Evolutionary conservation across 1,140 invertebrate genomes (phyloP), one percentile per base, ranked within the genome.

Genomic region (Carposina sasakii): DNA sequence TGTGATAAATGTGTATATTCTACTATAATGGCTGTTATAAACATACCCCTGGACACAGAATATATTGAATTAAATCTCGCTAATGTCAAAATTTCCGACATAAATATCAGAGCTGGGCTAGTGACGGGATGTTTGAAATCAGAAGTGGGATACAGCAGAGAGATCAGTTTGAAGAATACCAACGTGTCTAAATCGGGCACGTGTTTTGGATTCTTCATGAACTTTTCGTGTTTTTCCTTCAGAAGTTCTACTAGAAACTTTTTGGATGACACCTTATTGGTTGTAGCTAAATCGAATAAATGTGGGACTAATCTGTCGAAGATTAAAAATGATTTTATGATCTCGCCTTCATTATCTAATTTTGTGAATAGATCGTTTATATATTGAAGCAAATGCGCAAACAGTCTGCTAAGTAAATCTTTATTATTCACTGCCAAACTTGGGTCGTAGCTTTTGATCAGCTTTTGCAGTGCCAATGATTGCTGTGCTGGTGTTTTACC

Each of bases 71-170:
- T 89, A 20, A 94, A 87, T 57, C 81, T 86, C 52, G 88, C 87
- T 60, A 83, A 84, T 3, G 86, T 78, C 52, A 98, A 81, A 54
- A 97, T 92, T 73, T 96, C 90, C 24, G 90, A 88, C 84, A 97
- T 93, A 63, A 97, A 95, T 31, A 95, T 82, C 41, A 94, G 85
- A 63, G 91, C 89, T 33, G 95, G 95, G 8, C 94, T 96, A 21
- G 91, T 90, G n/a, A 97, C 87, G 1, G 90, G 90, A 87, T 98
- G 96, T 21, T 90, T 85, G 68, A 94, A 96, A 83, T 98, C 96
- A 0, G 95, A 97, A 1, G 94, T 92, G 12, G 95, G 92, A 77
- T 94, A 98, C 23, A 97, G 64, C 12, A 93, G 71, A 12, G 90
- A 89, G 15, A 93, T 87, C 22, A 94, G 59, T 86, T 95, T 94